Evolutionary conservation across 2,113 vertebrate genomes (phyloP), one percentile per base, ranked within the genome.

Genomic region (Microtus ochrogaster): DNA sequence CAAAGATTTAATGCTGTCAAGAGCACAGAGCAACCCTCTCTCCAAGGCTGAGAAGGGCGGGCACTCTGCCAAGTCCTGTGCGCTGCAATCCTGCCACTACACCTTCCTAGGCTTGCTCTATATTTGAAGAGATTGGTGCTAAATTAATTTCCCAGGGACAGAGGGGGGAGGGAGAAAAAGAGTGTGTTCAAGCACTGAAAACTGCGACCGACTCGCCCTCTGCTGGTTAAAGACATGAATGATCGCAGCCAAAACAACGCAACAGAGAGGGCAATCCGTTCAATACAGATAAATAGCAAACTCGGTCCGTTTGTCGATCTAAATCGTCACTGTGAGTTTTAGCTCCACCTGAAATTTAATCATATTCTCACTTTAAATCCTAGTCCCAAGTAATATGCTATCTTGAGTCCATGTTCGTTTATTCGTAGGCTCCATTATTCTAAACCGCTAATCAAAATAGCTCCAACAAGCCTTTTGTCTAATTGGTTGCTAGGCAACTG

Each of bases 191-290:
- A 91, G 30, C 7, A 84, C 11, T 5, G 26, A 89, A 97, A 94
- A 92, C 84, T 87, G 87, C 82, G 93, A 97, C 73, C 66, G 44
- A 72, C 44, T 55, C 96, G 97, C 98, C 96, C 97, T 98, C 98
- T 61, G 97, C 86, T 92, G 98, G 96, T 0, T 68, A 73, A 95
- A 92, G 41, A 58, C 26, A 26, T 82, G 61, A 94, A 97, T 74
- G 30, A 72, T 26, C 61, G 7, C 77, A 33, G 12, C 11, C 68
- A 19, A 89, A 91, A 86, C 70, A 73, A 39, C 41, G 65, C 49
- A 16, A 73, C 73, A 85, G 33, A 79, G 28, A 28, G 79, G 74
- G 55, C 68, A 93, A 94, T 92, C 17, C 2, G 1, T 65, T 19
- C 24, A 47, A 81, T 26, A 58, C 10, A 7, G 41, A 63, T 83